A percentile compares a stretch with the other conserved stretches of the same genome.
phyloP scores from a whole-genome alignment of 2,888 invertebrate genomes.

The Cryptocheilus praepositus region DNA sequence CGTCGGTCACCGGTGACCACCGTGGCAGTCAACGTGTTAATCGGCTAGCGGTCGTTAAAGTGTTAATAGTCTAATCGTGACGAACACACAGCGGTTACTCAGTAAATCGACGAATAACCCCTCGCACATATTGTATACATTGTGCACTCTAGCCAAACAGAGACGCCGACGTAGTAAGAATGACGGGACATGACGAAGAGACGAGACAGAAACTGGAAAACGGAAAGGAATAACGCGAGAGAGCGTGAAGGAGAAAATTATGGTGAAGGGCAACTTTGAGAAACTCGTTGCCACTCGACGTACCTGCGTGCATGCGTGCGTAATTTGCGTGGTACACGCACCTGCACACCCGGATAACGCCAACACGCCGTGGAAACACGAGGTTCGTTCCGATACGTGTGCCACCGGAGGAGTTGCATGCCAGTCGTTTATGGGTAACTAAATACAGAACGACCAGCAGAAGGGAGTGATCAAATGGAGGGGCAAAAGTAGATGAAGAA shows the following conservation, averaged over 20 bases:
- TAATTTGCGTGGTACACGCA: slow-evolving; percentile 17
- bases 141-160: slow-evolving; percentile 14
- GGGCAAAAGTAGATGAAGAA: slow-evolving; percentile 20
- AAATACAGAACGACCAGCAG: slow-evolving; percentile 29
- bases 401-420: slow-evolving; percentile 40
- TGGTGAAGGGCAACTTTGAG: not conserved
- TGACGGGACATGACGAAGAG: not conserved
- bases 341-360: slow-evolving; percentile 25
- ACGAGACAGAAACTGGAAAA: not conserved
- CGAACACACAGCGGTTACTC: not conserved
- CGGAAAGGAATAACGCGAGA: slow-evolving; percentile 10
- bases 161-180: not conserved
- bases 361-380: slow-evolving; percentile 30
- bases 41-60: too few relatives aligned
- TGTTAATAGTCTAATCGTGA: not conserved
- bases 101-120: not conserved
- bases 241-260: slow-evolving; percentile 6
- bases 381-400: slow-evolving; percentile 32
- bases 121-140: not conserved
- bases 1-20: too few relatives aligned
- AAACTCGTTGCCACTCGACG: slow-evolving; percentile 16
- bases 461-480: slow-evolving; percentile 19
- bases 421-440: slow-evolving; percentile 42
- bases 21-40: too few relatives aligned
- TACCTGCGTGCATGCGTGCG: slow-evolving; percentile 10